Base-by-base conservation (phyloP, 2,888 invertebrate genomes). In the Endotricha flammealis region DNA sequence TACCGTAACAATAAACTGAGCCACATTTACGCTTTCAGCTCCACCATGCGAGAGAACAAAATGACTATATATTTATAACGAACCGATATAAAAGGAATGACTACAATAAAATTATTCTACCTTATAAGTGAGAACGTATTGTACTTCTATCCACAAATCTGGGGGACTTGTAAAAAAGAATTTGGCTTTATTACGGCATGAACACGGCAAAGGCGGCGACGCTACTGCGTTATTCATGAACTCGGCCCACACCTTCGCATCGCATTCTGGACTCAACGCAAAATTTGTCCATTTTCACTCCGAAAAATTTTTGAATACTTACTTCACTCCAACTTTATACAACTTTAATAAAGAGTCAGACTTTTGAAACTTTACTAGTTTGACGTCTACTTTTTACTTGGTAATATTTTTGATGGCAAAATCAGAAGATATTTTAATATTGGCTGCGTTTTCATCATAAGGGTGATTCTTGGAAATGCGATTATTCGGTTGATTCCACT, bases 261-360 rank as follows among this genome's bases (percentile, higher is more conserved):
- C 32, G 13, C 57, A 57, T 64, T n/a, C 61, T 66, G 69, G 70
- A 73, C 70, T 67, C 56, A 57, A 57, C 58, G 57, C 48, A 53
- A 62, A 72, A 67, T 66, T 72, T 66, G 69, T 70, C 66, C 64
- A 65, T 74, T 73, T 68, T 57, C 55, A 53, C 61, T 58, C 56
- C 50, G 57, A 60, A 62, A 59, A n/a, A n/a, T 64, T 67, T 67
- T 68, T 67, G 60, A 64, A 67, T 64, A 64, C 54, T 57, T 51
- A 29, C 43, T 12, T 29, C 29, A 29, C 25, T 33, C 11, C 20
- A 34, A 35, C 29, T 29, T 35, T 35, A 38, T 17, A 39, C 39
- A 28, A 44, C 36, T 44, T 48, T 38, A 32, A 39, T 28, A 43
- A 40, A 44, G 44, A 35, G 54, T 52, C 50, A 57, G 62, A 48